Evolutionary conservation across 2,113 vertebrate genomes (phyloP), one percentile per base, ranked within the genome.

Genomic region (Pseudorectes ferrugineus): DNA sequence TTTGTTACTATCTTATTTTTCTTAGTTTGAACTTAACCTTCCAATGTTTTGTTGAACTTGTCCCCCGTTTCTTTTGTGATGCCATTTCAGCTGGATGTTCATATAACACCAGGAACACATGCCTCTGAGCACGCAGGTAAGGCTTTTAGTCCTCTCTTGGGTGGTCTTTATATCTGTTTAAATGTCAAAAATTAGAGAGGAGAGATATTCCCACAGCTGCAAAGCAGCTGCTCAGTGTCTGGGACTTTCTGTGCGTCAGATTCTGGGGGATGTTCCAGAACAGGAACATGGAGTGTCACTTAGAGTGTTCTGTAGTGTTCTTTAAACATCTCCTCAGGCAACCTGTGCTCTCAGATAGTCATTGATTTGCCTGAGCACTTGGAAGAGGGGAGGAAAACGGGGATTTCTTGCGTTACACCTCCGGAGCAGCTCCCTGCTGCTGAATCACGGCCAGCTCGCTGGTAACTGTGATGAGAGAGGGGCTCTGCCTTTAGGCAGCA

Each of bases 61-160:
- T 74, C 5, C 1, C 4, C 43, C 40, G 42, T 61, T 76, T 73
- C 12, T 91, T 89, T 74, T 54, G 35, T 49, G 38, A 18, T 58
- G 33, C 3, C 92, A 26, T 86, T 80, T 43, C 96, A 99, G 99
- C 98, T 99, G 96, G 99, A 99, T 51, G 99, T 99, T 76, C 98
- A 98, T 59, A 99, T 99, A 84, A 99, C 99, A 1, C 99, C 99
- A 5, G 99, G 99, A 61, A 98, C 98, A 51, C 99, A 99, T 15
- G 98, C 98, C 57, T 99, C 99, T 28, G 99, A 99, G 95, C 99
- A 99, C 11, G 99, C 99, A 98, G 99, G 99, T 99, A 96, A 97
- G 88, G 28, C 28, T 88, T 90, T 48, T 10, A 28, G 19, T 55
- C 38, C 38, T 78, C 26, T 63, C 11, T 63, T 54, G 5, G 33